These are phyloP conservation scores for Condylostylus longicornis DNA, from an alignment of 1,140 invertebrate genomes.

Conservation along the genomic window DNA sequence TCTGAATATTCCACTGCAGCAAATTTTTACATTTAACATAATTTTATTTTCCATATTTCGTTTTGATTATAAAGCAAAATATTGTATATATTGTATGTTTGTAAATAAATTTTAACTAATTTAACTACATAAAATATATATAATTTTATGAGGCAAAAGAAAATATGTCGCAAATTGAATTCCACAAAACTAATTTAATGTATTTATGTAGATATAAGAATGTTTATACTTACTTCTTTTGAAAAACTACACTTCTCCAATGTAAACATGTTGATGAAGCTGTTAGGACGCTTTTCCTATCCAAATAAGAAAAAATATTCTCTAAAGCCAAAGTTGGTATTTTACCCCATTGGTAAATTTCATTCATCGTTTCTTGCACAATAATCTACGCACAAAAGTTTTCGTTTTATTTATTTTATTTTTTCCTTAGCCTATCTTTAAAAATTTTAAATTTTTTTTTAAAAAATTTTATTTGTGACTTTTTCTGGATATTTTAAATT, in stretches of 20 bases:
- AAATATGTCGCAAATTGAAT: neutral
- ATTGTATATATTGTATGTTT: neutral
- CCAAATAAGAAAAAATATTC: constrained; percentile 24
- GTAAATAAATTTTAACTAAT: neutral
- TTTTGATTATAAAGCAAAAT: neutral
- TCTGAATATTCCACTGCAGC: no score
- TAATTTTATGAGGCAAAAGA: neutral
- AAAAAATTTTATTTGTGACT: no score
- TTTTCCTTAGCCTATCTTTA: no score
- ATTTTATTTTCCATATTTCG: neutral
- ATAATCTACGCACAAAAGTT: neutral
- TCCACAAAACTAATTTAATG: neutral
- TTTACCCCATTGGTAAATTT: constrained; percentile 26
- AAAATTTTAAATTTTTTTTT: no score
- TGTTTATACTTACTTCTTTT: constrained; percentile 25
- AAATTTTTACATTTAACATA: no score
- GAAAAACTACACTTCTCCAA: constrained; percentile 26
- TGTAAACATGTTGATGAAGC: constrained; percentile 24
- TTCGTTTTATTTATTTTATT: neutral
- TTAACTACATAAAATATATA: neutral
- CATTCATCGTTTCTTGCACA: no score
- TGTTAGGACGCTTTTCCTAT: constrained; percentile 13
- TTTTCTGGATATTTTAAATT: no score
- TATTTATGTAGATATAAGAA: no score
- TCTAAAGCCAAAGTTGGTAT: constrained; percentile 24